phyloP scores from a whole-genome alignment of 2,797 vertebrate genomes.

The Gambusia yucatana region DNA sequence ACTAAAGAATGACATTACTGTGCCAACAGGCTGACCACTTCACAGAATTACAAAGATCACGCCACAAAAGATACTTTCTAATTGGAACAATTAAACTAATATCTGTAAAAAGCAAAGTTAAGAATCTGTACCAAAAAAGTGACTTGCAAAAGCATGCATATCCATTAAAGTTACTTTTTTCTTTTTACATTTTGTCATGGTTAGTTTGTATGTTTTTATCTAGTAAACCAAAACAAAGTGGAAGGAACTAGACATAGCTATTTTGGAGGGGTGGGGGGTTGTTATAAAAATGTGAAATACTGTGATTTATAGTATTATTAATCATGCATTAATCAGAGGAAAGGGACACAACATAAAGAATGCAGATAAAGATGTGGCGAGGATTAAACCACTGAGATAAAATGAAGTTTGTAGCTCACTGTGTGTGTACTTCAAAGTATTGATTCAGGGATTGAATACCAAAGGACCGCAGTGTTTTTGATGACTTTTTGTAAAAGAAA shows the following conservation, averaged over 20 bases:
- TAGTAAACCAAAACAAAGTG: not conserved
- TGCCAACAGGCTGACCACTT: slow-evolving; percentile 44
- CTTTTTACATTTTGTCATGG: not conserved
- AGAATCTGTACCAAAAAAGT: not conserved
- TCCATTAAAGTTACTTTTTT: not conserved
- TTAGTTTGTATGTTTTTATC: not conserved
- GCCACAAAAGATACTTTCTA: slow-evolving; percentile 43
- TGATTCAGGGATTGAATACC: not conserved
- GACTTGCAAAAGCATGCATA: not conserved
- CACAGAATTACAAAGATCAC: slow-evolving; percentile 34
- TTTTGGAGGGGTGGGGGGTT: not conserved
- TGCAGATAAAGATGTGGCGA: not conserved
- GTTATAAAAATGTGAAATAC: not conserved
- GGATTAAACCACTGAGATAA: not conserved
- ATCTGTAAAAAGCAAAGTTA: slow-evolving; percentile 32
- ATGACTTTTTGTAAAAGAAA: not conserved
- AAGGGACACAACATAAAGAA: not conserved
- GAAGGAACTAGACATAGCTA: not conserved
- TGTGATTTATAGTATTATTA: not conserved
- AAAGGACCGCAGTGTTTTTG: not conserved
- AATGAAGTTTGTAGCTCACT: no score
- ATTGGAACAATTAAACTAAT: slow-evolving; percentile 41
- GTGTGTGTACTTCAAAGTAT: no score
- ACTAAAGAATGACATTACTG: slow-evolving; percentile 72
- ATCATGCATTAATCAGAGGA: not conserved